Conservation (phyloP, 2,113 vertebrate genomes). For the Nerophis ophidion region DNA sequence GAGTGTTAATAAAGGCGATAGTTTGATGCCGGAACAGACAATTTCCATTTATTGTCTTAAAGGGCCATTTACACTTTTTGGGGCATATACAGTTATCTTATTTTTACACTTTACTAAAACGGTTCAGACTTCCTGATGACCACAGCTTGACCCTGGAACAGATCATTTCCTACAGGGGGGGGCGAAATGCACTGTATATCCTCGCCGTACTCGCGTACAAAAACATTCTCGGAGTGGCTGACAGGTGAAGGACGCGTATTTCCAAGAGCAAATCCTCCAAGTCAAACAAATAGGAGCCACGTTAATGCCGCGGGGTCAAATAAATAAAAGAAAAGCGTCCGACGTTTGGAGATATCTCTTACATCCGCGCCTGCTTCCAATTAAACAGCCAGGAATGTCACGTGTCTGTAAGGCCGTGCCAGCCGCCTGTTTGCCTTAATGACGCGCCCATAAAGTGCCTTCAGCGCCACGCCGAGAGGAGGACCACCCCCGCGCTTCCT, state of each 20-base stretch:
- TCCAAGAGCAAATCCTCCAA: neutral
- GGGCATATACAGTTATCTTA: too few relatives aligned
- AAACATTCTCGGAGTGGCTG: neutral
- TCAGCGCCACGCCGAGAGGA: conserved; percentile 14
- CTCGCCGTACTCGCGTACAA: neutral
- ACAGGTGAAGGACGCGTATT: conserved; percentile 9
- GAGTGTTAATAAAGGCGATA: too few relatives aligned
- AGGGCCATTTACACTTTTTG: too few relatives aligned
- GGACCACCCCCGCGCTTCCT: conserved; percentile 58
- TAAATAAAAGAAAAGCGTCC: conserved; percentile 59
- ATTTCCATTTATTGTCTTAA: too few relatives aligned
- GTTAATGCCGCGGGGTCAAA: conserved; percentile 38
- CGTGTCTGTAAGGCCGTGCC: conserved; percentile 64
- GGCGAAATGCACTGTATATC: neutral
- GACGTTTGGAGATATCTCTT: conserved; percentile 49
- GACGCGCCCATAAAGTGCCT: conserved; percentile 36
- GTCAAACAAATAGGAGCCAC: conserved; percentile 2
- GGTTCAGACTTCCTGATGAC: neutral
- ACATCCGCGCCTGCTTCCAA: conserved; percentile 64
- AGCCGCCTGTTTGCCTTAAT: conserved; percentile 53
- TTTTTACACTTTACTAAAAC: neutral
- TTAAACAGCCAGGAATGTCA: conserved; percentile 68
- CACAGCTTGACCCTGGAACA: neutral
- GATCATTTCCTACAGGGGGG: neutral
- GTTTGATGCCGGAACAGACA: too few relatives aligned